A percentile compares a stretch with the other conserved stretches of the same genome.
These are phyloP conservation scores for Jaculus jaculus DNA, from an alignment of 2,113 vertebrate species.

Conservation along the genomic window DNA sequence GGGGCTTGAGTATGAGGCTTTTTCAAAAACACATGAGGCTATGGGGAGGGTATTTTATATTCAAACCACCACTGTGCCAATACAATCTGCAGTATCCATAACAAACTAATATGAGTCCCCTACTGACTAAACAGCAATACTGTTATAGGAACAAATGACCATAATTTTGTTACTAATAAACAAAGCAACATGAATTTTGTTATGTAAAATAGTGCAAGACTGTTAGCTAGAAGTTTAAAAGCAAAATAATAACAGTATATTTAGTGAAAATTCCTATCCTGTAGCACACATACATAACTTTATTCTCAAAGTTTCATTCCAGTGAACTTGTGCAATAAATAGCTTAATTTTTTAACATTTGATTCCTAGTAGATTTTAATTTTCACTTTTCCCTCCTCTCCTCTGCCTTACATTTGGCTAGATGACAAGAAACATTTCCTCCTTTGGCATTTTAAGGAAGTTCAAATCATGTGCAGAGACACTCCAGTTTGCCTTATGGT, in stretches of 20 bases:
- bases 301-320: too few species aligned
- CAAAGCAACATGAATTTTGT: background rate
- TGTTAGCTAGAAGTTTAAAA: background rate
- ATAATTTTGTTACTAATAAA: constrained; percentile 32
- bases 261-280: background rate
- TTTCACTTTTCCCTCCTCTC: background rate
- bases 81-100: background rate
- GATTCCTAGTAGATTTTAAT: background rate
- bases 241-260: background rate
- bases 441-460: background rate
- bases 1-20: too few species aligned
- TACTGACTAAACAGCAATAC: background rate
- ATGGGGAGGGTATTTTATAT: too few species aligned
- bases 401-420: background rate
- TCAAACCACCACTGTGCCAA: background rate
- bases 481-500: background rate
- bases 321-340: background rate
- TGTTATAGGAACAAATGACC: background rate
- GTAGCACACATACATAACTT: background rate
- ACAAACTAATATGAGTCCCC: background rate
- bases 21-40: too few species aligned
- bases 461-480: background rate
- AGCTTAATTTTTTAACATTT: background rate
- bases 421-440: background rate
- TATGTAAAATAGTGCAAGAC: background rate